Conservation (phyloP, 2,113 vertebrate species). For the Dromiciops gliroides region DNA sequence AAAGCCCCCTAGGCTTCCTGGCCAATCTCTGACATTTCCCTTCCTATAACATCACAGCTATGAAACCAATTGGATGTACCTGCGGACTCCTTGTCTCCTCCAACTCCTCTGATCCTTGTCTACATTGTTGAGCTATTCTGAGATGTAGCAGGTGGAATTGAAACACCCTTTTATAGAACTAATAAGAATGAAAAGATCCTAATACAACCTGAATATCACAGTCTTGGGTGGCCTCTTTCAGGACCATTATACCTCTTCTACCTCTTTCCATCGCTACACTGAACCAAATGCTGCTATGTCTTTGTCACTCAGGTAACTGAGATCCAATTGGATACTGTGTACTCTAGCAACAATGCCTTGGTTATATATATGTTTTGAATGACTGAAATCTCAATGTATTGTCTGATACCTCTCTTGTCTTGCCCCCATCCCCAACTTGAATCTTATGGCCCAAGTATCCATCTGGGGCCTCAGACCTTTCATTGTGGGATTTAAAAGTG, state of each 20-base stretch:
- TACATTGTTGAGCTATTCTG: neutral
- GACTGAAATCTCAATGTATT: neutral
- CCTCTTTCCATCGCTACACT: neutral
- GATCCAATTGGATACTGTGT: neutral
- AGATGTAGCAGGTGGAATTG: neutral
- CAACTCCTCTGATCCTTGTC: neutral
- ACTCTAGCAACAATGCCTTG: neutral
- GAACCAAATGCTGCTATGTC: neutral
- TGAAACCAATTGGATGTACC: neutral
- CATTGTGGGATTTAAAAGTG: neutral
- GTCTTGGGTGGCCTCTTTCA: neutral
- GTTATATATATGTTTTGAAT: neutral
- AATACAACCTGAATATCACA: neutral
- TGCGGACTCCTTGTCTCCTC: neutral
- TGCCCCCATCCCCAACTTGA: neutral
- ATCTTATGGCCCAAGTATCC: neutral
- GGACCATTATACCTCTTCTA: neutral
- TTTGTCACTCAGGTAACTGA: neutral
- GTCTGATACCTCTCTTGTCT: neutral
- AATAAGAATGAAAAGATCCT: neutral
- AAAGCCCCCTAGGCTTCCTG: neutral
- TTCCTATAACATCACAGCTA: neutral
- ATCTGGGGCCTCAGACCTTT: neutral
- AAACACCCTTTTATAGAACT: neutral
- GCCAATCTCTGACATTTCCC: neutral